Evolutionary conservation across 2,888 invertebrate species (phyloP), one percentile per base, ranked within the genome.

Genomic region (Dichetophora obliterata): DNA sequence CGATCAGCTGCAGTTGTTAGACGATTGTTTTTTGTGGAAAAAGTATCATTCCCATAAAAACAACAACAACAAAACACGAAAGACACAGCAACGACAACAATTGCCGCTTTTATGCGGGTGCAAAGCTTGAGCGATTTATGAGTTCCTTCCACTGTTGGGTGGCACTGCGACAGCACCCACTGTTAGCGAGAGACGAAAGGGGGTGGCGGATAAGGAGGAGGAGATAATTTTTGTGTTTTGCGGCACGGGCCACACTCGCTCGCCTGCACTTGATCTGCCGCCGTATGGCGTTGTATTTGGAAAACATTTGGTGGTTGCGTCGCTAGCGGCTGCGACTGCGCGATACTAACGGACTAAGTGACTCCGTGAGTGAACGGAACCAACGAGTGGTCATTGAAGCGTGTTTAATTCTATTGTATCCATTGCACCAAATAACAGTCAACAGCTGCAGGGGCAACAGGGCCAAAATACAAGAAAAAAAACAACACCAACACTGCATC

Each of bases 331-430:
- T 4, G 11, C 1, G 6, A 14, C 43, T n/a, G 43, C 43, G 43
- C 43, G 14, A 43, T 43, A 43, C 43, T 14, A 43, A 43, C 43
- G 43, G 43, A 43, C 2, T 11, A 27, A 59, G 27, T 59, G 14
- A 59, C 11, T 59, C 59, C 31, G 66, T 69, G 68, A 69, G 50
- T 69, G 68, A 69, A 50, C 24, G 52, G 24, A 69, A 52, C 52
- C 59, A 59, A 71, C 59, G 37, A 24, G 57, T 43, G 57, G 57
- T 59, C 71, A 71, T 59, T 59, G 59, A 43, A 71, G 71, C 71
- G 59, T 71, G 59, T 71, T 71, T 57, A 57, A 71, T 59, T 71
- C 71, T 71, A 59, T 59, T 57, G 71, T 69, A 11, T 71, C 59
- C 37, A n/a, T 31, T 24, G 65, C 65, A 54, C 54, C 54, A 59